phyloP scores from a whole-genome alignment of 2,797 vertebrate genomes.

The Otus scops region DNA sequence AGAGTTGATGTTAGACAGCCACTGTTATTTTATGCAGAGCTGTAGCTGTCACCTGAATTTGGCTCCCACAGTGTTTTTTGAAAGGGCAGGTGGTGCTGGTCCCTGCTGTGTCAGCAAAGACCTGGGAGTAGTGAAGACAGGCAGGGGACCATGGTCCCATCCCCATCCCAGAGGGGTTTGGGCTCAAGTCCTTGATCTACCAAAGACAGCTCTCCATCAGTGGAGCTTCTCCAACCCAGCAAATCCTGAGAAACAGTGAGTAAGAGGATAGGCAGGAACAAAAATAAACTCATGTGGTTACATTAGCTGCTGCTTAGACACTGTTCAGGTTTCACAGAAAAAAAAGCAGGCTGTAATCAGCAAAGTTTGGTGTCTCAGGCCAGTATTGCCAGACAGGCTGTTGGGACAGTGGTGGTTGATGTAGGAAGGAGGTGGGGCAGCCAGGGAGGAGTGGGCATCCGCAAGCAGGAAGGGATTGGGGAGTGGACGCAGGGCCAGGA shows the following conservation, averaged over 20 bases:
- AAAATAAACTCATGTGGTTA: not conserved
- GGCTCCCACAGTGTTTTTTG: not conserved
- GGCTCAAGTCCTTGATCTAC: not conserved
- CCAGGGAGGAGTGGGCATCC: not conserved
- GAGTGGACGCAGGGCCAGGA: not conserved
- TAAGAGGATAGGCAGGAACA: not conserved
- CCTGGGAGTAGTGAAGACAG: not conserved
- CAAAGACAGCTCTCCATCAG: not conserved
- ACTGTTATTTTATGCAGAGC: not conserved
- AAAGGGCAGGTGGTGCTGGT: not conserved
- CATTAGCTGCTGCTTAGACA: not conserved
- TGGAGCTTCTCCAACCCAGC: not conserved
- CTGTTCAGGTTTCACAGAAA: not conserved
- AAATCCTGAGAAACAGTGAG: not conserved
- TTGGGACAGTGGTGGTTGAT: not conserved
- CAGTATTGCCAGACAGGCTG: not conserved
- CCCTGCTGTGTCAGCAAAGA: not conserved
- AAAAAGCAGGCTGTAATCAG: not conserved
- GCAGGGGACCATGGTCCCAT: not conserved
- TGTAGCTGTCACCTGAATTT: not conserved
- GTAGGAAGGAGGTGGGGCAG: not conserved
- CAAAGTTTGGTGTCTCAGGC: fast-evolving
- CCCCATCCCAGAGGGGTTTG: not conserved
- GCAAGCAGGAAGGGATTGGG: not conserved
- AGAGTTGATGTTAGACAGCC: not conserved